A percentile compares a stretch with the other conserved stretches of the same genome.
These are phyloP conservation scores for Sebastes fasciatus DNA, from an alignment of 2,113 vertebrate genomes.

Conservation along the genomic window DNA sequence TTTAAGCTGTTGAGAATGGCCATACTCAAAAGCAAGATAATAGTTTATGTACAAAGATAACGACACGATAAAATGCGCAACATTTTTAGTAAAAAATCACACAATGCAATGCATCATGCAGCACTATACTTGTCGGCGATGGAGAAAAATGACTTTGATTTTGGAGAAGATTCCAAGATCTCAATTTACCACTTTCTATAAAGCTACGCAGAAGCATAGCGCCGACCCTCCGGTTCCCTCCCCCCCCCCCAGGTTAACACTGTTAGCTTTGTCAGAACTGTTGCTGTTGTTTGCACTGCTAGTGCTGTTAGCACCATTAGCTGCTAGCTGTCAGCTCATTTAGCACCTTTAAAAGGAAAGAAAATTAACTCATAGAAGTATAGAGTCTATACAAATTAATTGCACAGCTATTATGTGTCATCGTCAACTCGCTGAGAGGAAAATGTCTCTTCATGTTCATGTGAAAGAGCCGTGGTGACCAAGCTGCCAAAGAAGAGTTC, in stretches of 20 bases:
- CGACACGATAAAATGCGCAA: not conserved
- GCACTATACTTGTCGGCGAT: no score
- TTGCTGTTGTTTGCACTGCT: no score
- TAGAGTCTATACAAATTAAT: not conserved
- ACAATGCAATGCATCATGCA: no score
- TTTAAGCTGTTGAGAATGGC: not conserved
- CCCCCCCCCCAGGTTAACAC: no score
- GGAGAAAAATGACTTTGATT: no score
- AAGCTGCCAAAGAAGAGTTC: slow-evolving; percentile 33
- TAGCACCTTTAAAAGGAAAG: not conserved
- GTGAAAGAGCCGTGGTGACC: not conserved
- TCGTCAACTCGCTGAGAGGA: slow-evolving; percentile 9
- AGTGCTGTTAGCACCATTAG: no score
- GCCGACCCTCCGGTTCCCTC: no score
- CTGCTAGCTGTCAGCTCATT: not conserved
- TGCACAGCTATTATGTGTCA: not conserved
- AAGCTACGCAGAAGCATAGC: no score
- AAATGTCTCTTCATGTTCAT: slow-evolving; percentile 8
- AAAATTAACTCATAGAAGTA: not conserved
- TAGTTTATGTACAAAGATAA: not conserved
- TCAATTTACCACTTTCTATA: no score
- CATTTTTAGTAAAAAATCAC: not conserved
- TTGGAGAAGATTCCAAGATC: no score
- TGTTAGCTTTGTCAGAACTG: no score
- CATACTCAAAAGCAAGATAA: not conserved